Evolutionary conservation across 2,113 vertebrate genomes (phyloP).

Genomic region (Pristiophorus japonicus): DNA sequence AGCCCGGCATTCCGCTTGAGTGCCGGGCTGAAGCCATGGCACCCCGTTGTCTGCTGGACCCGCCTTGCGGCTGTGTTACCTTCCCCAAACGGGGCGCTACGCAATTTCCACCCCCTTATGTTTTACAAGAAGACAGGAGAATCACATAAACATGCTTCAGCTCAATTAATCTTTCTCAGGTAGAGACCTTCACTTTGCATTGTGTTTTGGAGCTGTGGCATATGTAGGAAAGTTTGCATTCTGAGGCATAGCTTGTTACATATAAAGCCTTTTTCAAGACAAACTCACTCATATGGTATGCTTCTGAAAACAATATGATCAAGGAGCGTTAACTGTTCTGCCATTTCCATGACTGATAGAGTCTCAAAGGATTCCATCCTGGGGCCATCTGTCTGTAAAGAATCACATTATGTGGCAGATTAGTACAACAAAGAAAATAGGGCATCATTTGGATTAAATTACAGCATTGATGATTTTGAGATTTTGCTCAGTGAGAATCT

Average conservation of each 20-base stretch:
- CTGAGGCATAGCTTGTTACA: neutral
- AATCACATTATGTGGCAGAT: neutral
- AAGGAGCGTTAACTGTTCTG: conserved; percentile 92
- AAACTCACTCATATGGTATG: conserved; percentile 90
- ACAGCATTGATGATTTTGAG: neutral
- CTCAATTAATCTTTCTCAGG: neutral
- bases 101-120: no score
- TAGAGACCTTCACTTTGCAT: neutral
- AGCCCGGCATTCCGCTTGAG: no score
- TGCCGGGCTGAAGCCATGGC: no score
- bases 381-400: conserved; percentile 68
- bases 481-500: neutral
- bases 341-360: conserved; percentile 89
- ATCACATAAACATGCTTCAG: neutral
- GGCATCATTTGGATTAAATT: neutral
- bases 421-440: neutral
- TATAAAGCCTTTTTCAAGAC: neutral
- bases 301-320: conserved; percentile 91
- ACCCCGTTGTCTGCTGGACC: no score
- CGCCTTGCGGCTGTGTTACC: no score
- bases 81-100: no score
- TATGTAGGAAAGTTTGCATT: neutral
- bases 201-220: neutral
- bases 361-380: conserved; percentile 86
- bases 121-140: conserved; percentile 13